Evolutionary conservation across 2,113 vertebrate species (phyloP), one percentile per base, ranked within the genome.

Genomic region (Melanerpes aurifrons): DNA sequence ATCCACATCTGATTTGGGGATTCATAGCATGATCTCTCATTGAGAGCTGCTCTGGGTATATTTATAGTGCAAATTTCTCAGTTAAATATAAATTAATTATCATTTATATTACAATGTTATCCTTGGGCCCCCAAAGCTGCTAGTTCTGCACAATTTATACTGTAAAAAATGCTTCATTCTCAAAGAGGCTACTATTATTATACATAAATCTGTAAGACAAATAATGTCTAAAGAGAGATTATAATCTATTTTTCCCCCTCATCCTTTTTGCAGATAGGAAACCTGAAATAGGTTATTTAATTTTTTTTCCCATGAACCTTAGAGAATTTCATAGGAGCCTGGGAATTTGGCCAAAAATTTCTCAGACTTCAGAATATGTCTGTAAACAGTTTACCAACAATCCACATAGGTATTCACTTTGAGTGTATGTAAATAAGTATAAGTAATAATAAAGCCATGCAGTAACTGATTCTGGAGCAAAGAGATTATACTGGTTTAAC

Each of bases 61-160:
- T 89, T 89, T 80, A 82, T 66, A 69, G n/a, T 61, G 62, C 48
- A 77, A 48, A 82, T 50, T 89, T 80, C 70, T 35, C 58, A 56
- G 84, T 73, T 77, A 92, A 92, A 84, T 82, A 75, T 59, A 94
- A 95, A 96, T 92, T 86, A 86, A 94, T 94, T 90, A 92, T 73
- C 22, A 93, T 84, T 94, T 93, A 57, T 89, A 79, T 82, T 90
- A 59, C 50, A 69, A 3, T 61, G 63, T 82, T 90, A 89, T 77
- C 12, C 63, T 79, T 90, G 45, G 56, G 68, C 31, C 54, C 58
- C 32, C 10, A 85, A 87, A 75, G 81, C 92, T 90, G 53, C 57
- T 86, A 72, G 62, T n/a, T 90, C 73, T 75, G 61, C 61, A 86
- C 18, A 77, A 82, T 57, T 73, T 86, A 37, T 75, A 31, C 29